Base-by-base conservation (phyloP, 1,140 invertebrate genomes). In the Cyphomyrmex costatus region DNA sequence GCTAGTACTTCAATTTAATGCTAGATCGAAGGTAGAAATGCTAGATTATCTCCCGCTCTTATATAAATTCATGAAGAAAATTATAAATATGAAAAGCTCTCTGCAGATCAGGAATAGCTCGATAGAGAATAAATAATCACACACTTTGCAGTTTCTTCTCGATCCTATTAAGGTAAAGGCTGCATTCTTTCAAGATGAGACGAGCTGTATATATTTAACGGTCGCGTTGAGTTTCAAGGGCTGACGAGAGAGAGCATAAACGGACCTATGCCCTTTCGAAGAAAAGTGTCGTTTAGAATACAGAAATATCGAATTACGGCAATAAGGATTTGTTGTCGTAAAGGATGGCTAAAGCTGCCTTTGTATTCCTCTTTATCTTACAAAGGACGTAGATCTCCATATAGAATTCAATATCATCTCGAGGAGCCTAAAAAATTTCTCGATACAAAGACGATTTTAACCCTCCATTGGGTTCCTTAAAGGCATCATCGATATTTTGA, bases 281-380 rank as follows among this genome's bases (percentile, higher is more conserved):
- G 30, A 30, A 46, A n/a, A 49, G 27, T 58, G 12, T 3, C 14
- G 2, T n/a, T 82, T 21, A 21, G 2, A 6, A 73, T 74, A 60
- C 30, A 83, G n/a, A 73, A 82, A 60, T 73, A 82, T 73, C 10
- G 21, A 49, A 49, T 83, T 82, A 73, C 24, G 8, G 21, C 46
- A 53, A 30, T 36, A 12, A 19, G 3, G 24, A n/a, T 27, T 58
- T 21, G 12, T n/a, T 42, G 1, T 42, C 36, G 1, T 42, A 42
- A 42, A 42, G 8, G 36, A 10, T 10, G 36, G 10, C 36, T 42
- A 42, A 42, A 42, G 36, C 8, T 42, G 36, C 36, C 36, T 42
- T 42, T 42, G 10, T 42, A 42, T 3, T 33, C 19, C 56, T 51
- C 19, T 27, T 6, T 2, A 49, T 8, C 12, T 21, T 33, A 14